Evolutionary conservation across 1,140 invertebrate genomes (phyloP), one percentile per base, ranked within the genome.

Genomic region (Zaprionus tsacasi): DNA sequence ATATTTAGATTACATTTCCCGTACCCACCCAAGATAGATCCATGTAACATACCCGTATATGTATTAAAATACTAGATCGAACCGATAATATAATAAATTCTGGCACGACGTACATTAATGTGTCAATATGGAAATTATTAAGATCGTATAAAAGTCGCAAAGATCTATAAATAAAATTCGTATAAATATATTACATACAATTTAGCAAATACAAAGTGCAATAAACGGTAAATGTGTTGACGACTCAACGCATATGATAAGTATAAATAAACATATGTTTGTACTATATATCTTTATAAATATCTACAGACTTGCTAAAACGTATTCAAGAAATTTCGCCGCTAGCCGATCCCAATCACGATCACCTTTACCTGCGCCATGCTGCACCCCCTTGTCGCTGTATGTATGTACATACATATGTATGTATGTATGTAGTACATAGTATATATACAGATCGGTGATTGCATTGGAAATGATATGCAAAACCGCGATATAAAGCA

Each of bases 391-490:
- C 52, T 6, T 36, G 2, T n/a, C 12, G 7, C 4, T 45, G 11
- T 13, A 6, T 56, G 43, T 12, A 25, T 21, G 11, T 27, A 25
- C 0, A 27, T 58, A n/a, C n/a, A n/a, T n/a, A n/a, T 3, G 13
- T 57, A 48, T 0, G 8, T 38, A 38, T 10, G 45, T 10, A 30
- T 30, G 27, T 6, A 30, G 27, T 30, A 27, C 36, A 15, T 61
- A 61, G 43, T 61, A 15, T 48, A 33, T 57, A n/a, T 27, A 33
- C 25, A 52, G 57, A 15, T 25, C 57, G 48, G 57, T 25, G 67
- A 79, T 60, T 87, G 85, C 83, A 87, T 87, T 88, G 83, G 83
- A 87, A 87, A 83, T 89, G 66, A 78, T 88, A 89, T 88, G 85
- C 83, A 88, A 88, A 87, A 48, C 40, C 33, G 36, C 27, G 36